Conservation (phyloP, 2,113 vertebrate genomes). For the Pimephales promelas region DNA sequence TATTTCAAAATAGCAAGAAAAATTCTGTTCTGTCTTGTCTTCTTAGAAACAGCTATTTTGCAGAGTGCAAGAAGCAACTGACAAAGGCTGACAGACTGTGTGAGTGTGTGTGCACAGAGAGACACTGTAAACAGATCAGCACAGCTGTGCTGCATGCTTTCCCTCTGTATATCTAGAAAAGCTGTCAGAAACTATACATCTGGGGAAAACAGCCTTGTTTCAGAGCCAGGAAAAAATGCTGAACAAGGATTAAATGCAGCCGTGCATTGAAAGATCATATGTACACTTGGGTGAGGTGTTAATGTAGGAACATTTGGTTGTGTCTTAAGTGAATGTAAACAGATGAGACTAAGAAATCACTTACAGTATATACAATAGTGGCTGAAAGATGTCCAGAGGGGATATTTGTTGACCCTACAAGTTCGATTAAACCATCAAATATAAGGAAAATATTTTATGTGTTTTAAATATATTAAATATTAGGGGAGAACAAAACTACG, state of each 20-base stretch:
- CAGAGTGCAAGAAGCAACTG: slow-evolving; percentile 11
- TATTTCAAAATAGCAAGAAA: neutral
- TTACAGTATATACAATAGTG: neutral
- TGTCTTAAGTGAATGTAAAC: neutral
- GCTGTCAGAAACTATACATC: slow-evolving; percentile 26
- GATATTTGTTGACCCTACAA: too few species aligned
- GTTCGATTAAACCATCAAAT: too few species aligned
- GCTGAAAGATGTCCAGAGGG: too few species aligned
- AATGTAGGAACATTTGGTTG: neutral
- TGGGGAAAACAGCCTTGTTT: neutral
- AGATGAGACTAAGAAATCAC: neutral
- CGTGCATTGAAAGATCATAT: neutral
- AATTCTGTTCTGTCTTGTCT: neutral
- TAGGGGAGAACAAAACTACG: too few species aligned
- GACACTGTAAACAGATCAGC: neutral
- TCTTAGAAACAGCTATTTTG: neutral
- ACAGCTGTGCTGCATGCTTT: neutral
- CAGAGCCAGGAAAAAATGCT: neutral
- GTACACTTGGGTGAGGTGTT: neutral
- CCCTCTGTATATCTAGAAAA: neutral
- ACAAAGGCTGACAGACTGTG: slow-evolving; percentile 22
- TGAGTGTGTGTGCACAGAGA: too few species aligned
- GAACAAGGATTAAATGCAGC: slow-evolving; percentile 10
- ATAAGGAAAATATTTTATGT: too few species aligned
- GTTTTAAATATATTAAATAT: too few species aligned